These are phyloP conservation scores for Urocynchramus pylzowi DNA, from an alignment of 2,113 vertebrate genomes.

Conservation along the genomic window DNA sequence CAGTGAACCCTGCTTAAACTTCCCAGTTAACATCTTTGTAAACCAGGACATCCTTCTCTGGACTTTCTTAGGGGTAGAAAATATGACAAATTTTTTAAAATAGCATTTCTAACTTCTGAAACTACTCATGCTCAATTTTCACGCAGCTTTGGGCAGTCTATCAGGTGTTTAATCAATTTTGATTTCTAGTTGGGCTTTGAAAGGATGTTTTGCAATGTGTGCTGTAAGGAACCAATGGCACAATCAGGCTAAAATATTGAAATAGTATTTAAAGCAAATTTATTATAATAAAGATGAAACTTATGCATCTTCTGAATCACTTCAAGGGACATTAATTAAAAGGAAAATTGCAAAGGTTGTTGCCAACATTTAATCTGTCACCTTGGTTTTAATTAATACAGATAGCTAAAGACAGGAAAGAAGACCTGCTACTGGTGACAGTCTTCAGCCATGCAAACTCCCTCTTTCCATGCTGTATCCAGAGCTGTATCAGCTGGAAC, in stretches of 20 bases:
- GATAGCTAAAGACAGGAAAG: not conserved
- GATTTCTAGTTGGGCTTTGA: not conserved
- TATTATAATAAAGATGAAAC: not conserved
- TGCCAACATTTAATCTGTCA: not conserved
- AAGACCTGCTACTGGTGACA: not conserved
- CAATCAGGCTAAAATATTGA: not conserved
- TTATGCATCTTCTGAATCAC: not conserved
- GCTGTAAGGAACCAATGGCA: not conserved
- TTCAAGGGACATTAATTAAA: not conserved
- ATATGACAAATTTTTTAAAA: not conserved
- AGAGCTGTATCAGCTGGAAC: not conserved
- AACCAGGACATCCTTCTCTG: not conserved
- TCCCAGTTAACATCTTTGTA: not conserved
- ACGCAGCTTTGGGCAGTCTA: not conserved
- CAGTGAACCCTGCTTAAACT: not conserved
- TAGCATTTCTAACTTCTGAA: not conserved
- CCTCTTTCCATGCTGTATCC: not conserved
- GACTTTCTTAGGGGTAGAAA: not conserved
- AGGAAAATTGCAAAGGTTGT: not conserved
- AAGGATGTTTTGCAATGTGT: not conserved
- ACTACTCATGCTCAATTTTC: not conserved
- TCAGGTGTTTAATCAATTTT: not conserved
- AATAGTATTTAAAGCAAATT: not conserved
- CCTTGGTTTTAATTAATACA: not conserved
- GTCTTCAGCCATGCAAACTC: not conserved